Evolutionary conservation across 2,797 vertebrate species (phyloP).

Genomic region (Eulemur coronatus): DNA sequence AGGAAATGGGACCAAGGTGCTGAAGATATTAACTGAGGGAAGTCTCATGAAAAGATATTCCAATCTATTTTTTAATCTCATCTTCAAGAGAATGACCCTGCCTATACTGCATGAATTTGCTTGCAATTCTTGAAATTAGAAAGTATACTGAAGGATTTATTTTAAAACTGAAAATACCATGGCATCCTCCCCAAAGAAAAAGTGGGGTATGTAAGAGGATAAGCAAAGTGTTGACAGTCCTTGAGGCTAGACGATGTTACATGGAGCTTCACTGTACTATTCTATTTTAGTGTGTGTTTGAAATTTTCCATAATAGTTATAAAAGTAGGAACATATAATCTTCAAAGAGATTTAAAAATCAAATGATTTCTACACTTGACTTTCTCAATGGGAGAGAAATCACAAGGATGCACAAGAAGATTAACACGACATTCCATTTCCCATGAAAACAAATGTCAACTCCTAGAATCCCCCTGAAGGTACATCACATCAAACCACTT

Average conservation of each 20-base stretch:
- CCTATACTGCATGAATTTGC: neutral
- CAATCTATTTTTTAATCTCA: neutral
- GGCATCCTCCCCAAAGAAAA: neutral
- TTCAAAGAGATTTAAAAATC: constrained; percentile 50
- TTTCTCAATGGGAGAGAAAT: constrained; percentile 48
- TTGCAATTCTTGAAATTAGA: neutral
- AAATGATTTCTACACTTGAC: constrained; percentile 11
- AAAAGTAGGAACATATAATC: neutral
- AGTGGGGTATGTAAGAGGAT: neutral
- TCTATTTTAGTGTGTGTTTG: neutral
- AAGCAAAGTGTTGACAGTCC: neutral
- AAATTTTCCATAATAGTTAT: constrained; percentile 11
- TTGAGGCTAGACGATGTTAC: neutral
- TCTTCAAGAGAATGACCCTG: neutral
- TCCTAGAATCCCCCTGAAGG: constrained; percentile 33
- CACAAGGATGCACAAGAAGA: neutral
- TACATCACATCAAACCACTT: constrained; percentile 33
- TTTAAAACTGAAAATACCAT: constrained; percentile 19
- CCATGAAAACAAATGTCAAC: constrained; percentile 36
- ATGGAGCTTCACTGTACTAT: neutral
- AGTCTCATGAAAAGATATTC: neutral
- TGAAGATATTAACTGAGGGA: neutral
- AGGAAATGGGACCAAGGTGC: neutral
- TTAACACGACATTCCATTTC: constrained; percentile 43
- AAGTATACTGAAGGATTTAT: neutral